Conservation (phyloP, 2,797 vertebrate genomes). For the Pseudochirops corinnae region DNA sequence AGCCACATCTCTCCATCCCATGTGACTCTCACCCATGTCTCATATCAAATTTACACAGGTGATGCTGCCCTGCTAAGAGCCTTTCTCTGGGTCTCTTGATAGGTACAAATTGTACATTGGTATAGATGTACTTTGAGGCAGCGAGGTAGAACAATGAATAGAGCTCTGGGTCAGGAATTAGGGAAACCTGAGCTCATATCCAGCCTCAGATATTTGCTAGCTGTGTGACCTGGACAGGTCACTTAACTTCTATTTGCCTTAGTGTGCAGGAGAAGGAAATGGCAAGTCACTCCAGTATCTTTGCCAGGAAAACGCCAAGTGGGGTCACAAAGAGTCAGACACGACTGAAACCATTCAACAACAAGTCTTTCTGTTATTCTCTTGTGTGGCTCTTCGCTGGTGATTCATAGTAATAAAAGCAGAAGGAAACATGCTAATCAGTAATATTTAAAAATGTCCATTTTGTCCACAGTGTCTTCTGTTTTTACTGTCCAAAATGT, state of each 20-base stretch:
- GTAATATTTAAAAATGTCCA: slow-evolving; percentile 34
- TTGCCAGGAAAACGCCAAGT: not conserved
- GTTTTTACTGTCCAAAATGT: slow-evolving; percentile 95
- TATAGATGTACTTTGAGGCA: too few relatives aligned
- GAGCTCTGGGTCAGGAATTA: too few relatives aligned
- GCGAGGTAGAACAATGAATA: too few relatives aligned
- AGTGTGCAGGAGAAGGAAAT: not conserved
- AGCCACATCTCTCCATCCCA: too few relatives aligned
- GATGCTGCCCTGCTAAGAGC: too few relatives aligned
- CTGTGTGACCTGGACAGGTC: too few relatives aligned
- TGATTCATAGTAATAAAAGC: not conserved
- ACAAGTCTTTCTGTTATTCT: not conserved
- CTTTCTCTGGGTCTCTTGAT: too few relatives aligned
- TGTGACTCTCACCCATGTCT: too few relatives aligned
- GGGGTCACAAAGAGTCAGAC: not conserved
- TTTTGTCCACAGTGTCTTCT: slow-evolving; percentile 92
- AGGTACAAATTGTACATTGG: too few relatives aligned
- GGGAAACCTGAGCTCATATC: too few relatives aligned
- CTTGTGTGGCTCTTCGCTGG: not conserved
- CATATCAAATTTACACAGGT: too few relatives aligned
- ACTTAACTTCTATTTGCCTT: not conserved
- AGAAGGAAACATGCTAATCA: not conserved
- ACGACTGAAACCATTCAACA: not conserved
- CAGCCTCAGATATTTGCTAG: too few relatives aligned
- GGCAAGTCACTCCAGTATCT: not conserved